Evolutionary conservation across 2,888 invertebrate species (phyloP), one percentile per base, ranked within the genome.

Genomic region (Dusona sp.): DNA sequence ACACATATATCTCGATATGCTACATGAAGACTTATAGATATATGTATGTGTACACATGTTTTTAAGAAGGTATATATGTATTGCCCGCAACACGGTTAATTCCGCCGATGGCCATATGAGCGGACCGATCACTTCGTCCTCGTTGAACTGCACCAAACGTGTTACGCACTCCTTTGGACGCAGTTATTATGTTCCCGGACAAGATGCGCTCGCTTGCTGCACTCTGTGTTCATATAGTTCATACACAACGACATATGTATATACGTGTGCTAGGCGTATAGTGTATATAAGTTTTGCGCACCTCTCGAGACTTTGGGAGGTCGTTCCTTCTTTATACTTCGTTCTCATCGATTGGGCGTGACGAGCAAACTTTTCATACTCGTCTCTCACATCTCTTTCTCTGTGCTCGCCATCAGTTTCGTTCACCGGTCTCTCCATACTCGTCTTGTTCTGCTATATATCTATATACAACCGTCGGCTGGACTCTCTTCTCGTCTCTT

Each of bases 321-420:
- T 88, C 88, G 88, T 88, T 87, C 70, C 83, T 86, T 88, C 88
- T 86, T 86, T 84, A 88, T 88, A 88, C 87, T 87, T 89, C 88
- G 88, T 88, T 84, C 88, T 89, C 88, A 89, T 89, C 88, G 88
- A 89, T 89, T 89, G 88, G 88, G 88, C 88, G 88, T 89, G 88
- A 89, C 88, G 88, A 89, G 88, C 88, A 89, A 89, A 89, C 88
- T 89, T 82, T 82, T 89, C 88, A 82, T 82, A 82, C 79, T 81
- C 79, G 38, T 78, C 70, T 75, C 68, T 65, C 54, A 45, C 61
- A 54, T 82, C 74, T 42, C 54, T 84, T 38, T 70, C 42, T 75
- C 67, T 73, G 65, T 75, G 67, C 79, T 42, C 67, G 73, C 74
- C 79, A 74, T 73, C 79, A 48, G 65, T 77, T 77, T 70, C 57